Evolutionary conservation across 2,888 invertebrate genomes (phyloP).

Genomic region (Lasioglossum villosulum): DNA sequence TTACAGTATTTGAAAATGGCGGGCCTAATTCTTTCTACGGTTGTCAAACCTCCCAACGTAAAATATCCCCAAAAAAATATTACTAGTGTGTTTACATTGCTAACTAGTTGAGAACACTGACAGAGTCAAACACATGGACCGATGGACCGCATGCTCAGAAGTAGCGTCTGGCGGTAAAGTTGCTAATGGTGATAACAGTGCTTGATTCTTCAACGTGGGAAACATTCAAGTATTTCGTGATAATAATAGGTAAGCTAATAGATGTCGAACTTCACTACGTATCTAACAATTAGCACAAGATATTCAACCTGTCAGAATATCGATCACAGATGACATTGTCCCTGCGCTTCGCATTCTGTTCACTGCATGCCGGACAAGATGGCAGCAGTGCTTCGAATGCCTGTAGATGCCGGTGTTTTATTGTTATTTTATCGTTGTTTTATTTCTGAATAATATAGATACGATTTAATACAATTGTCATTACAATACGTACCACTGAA

Average conservation of each 20-base stretch:
- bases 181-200: neutral
- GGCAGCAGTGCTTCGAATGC: neutral
- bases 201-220: neutral
- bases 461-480: neutral
- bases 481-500: neutral
- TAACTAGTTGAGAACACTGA: neutral
- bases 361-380: neutral
- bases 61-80: too few species aligned
- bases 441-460: neutral
- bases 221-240: neutral
- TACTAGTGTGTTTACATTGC: neutral
- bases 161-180: constrained; percentile 1
- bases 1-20: too few species aligned
- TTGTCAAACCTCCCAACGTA: too few species aligned
- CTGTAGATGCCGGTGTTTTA: neutral
- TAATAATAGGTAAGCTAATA: neutral
- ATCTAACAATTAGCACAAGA: too few species aligned
- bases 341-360: too few species aligned
- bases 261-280: too few species aligned
- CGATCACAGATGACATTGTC: neutral
- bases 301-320: neutral
- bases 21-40: too few species aligned
- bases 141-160: neutral
- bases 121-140: neutral
- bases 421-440: neutral